Conservation (phyloP, 2,888 invertebrate species). For the Tipula vernalis region DNA sequence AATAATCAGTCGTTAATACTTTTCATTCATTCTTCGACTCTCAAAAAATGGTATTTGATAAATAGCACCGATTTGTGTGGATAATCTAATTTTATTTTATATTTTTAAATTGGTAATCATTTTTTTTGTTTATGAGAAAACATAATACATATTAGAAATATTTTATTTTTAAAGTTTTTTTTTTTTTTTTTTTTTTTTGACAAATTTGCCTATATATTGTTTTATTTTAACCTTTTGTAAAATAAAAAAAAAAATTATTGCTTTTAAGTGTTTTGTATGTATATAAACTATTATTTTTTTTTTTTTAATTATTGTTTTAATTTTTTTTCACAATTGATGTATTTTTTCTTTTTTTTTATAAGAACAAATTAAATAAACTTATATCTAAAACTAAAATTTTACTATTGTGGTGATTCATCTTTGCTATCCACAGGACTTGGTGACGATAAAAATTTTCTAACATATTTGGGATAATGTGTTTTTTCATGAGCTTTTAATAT, state of each 20-base stretch:
- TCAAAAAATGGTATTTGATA: not conserved
- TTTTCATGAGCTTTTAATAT: constrained; percentile 88
- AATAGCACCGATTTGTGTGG: not conserved
- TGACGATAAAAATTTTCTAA: constrained; percentile 78
- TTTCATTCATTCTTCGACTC: not conserved
- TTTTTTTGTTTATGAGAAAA: not conserved
- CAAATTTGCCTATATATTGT: constrained; percentile 13
- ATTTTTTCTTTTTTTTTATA: constrained; percentile 26
- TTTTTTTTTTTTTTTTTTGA: not conserved
- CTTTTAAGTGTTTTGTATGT: constrained; percentile 13
- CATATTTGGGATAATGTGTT: constrained; percentile 85
- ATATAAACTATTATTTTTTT: constrained; percentile 17
- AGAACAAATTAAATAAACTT: constrained; percentile 33
- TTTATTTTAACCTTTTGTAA: constrained; percentile 17
- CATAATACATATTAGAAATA: not conserved
- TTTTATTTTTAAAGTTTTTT: not conserved
- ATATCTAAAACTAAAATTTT: constrained; percentile 31
- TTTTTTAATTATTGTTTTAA: constrained; percentile 23
- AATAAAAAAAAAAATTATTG: constrained; percentile 4
- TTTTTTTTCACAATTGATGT: constrained; percentile 28
- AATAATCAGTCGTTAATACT: not conserved
- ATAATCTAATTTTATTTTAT: not conserved
- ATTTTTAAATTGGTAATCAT: not conserved
- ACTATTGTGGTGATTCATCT: constrained; percentile 67
- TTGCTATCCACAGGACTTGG: constrained; percentile 75